Percentiles rank a stretch among this genome's conserved stretches.
Evolutionary conservation across 2,888 invertebrate species (phyloP).

Genomic region (Metacarcinus magister): DNA sequence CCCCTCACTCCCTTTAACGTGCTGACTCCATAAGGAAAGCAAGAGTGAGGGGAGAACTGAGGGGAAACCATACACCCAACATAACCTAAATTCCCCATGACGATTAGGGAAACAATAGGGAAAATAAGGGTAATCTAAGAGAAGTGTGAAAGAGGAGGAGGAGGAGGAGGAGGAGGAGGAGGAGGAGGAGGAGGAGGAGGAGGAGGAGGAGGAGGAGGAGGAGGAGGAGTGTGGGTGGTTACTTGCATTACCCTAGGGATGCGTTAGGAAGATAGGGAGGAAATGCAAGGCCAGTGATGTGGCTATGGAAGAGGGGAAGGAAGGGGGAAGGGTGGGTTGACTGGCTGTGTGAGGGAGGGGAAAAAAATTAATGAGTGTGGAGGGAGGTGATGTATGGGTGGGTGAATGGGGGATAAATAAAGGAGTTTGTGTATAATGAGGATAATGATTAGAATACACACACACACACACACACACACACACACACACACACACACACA

Average conservation of each 20-base stretch:
- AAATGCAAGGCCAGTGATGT: neutral
- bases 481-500: neutral
- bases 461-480: conserved; percentile 39
- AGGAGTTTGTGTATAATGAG: neutral
- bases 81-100: neutral
- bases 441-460: neutral
- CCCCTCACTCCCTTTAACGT: too few species aligned
- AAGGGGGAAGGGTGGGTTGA: neutral
- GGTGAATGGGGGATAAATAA: neutral
- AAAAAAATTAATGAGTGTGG: conserved; percentile 1
- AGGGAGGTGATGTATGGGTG: neutral
- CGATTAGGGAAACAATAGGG: neutral
- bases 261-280: neutral
- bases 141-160: neutral
- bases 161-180: neutral
- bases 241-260: neutral
- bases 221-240: neutral
- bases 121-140: neutral
- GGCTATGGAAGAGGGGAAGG: neutral
- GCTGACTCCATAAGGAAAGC: too few species aligned
- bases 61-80: too few species aligned
- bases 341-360: neutral
- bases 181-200: neutral
- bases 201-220: neutral
- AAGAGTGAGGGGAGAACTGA: too few species aligned